phyloP scores from a whole-genome alignment of 2,113 vertebrate species.

The Pungitius pungitius region DNA sequence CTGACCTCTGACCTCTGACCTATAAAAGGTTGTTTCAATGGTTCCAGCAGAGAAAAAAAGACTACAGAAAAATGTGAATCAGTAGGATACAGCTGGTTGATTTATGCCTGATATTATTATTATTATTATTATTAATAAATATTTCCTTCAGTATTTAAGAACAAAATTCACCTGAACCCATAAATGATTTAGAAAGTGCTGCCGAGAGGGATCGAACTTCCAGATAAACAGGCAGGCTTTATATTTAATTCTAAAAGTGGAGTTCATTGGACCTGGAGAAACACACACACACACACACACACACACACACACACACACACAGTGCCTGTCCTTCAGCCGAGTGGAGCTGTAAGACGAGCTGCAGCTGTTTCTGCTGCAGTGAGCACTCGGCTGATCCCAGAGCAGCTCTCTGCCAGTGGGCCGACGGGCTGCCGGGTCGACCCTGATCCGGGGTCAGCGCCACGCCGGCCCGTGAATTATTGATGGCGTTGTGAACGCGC shows the following conservation, averaged over 20 bases:
- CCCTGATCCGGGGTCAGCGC: constrained; percentile 35
- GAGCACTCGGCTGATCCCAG: constrained; percentile 47
- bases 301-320: constrained; percentile 13
- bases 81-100: neutral
- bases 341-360: constrained; percentile 62
- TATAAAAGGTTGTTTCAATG: too few species aligned
- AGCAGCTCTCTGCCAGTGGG: constrained; percentile 37
- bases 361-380: constrained; percentile 69
- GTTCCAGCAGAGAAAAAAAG: too few species aligned
- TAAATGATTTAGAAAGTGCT: neutral
- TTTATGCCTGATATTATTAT: too few species aligned
- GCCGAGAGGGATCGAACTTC: neutral
- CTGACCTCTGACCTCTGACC: neutral
- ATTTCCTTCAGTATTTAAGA: constrained; percentile 1
- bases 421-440: constrained; percentile 28
- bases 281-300: constrained; percentile 20
- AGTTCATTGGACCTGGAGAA: neutral
- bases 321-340: constrained; percentile 53
- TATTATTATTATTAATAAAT: neutral
- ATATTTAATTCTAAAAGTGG: neutral
- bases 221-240: neutral
- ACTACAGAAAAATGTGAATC: too few species aligned
- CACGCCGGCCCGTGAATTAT: constrained; percentile 67
- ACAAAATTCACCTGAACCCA: neutral
- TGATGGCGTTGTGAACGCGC: constrained; percentile 76